phyloP scores from a whole-genome alignment of 1,140 invertebrate species.

The Anoplolepis gracilipes region DNA sequence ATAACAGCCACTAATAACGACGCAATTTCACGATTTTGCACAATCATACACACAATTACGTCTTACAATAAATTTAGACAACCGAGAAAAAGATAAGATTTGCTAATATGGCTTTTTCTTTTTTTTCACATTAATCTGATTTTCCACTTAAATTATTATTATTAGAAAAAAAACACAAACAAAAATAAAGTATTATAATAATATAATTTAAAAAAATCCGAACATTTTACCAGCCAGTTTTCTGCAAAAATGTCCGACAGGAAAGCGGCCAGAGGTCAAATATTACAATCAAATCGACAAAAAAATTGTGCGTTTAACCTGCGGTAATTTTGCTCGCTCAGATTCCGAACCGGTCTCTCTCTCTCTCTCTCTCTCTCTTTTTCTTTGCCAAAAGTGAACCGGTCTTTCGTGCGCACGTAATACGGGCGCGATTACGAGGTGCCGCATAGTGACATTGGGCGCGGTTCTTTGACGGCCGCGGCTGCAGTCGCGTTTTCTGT shows the following conservation, averaged over 20 bases:
- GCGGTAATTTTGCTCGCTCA: constrained; percentile 34
- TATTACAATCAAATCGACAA: constrained; percentile 20
- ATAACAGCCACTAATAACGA: not conserved
- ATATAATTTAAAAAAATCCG: not conserved
- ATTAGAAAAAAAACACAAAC: not conserved
- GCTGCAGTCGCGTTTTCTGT: constrained; percentile 57
- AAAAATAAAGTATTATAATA: not conserved
- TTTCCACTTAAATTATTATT: no score
- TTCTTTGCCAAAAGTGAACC: constrained; percentile 63
- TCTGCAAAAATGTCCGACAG: not conserved
- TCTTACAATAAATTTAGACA: not conserved
- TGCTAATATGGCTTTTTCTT: not conserved
- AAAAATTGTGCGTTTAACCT: not conserved
- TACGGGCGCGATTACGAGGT: constrained; percentile 71
- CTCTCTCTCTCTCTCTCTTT: constrained; percentile 36
- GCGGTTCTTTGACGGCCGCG: constrained; percentile 71
- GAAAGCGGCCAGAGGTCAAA: not conserved
- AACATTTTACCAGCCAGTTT: not conserved
- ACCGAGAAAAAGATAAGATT: not conserved
- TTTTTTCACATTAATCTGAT: no score
- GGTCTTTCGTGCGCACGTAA: constrained; percentile 63
- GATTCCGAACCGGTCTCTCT: constrained; percentile 59
- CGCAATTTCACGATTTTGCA: constrained; percentile 10
- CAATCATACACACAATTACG: not conserved
- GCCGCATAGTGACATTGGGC: constrained; percentile 73